These are phyloP conservation scores for Coracias cyanogaster DNA, from an alignment of 2,797 vertebrate genomes.

Conservation along the genomic window DNA sequence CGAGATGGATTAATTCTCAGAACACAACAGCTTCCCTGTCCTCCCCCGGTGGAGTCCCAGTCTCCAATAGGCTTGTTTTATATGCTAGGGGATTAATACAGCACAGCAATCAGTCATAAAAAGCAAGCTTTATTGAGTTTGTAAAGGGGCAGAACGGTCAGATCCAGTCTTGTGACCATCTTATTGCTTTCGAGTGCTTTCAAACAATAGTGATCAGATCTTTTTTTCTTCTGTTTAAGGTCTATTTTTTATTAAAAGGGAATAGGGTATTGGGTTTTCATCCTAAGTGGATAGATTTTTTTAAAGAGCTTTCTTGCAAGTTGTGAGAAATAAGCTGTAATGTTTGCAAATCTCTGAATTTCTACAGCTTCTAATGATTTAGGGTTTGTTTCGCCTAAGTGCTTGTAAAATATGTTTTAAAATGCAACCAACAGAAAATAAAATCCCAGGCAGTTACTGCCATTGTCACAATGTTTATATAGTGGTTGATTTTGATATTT, in stretches of 20 bases:
- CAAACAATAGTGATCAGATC: conserved; percentile 77
- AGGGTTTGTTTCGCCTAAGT: not conserved
- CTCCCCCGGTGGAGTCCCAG: conserved; percentile 77
- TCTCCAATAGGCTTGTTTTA: conserved; percentile 84
- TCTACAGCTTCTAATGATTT: not conserved
- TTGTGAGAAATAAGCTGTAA: not conserved
- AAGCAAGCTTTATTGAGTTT: conserved; percentile 79
- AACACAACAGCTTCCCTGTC: conserved; percentile 87
- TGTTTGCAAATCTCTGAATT: not conserved
- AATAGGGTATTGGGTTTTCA: conserved; percentile 77
- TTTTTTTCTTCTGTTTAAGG: not conserved
- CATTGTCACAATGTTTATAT: not conserved
- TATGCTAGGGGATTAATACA: conserved; percentile 86
- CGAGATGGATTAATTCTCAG: conserved; percentile 83
- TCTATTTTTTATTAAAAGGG: conserved; percentile 74
- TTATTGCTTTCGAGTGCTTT: conserved; percentile 79
- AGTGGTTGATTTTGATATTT: not conserved
- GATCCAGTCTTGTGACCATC: conserved; percentile 82
- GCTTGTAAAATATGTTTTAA: not conserved
- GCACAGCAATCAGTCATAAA: conserved; percentile 83
- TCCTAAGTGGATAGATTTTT: not conserved
- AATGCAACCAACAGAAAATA: not conserved
- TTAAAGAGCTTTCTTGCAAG: not conserved
- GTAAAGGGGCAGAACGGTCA: conserved; percentile 79
- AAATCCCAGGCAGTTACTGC: not conserved